Conservation (phyloP, 2,113 vertebrate species). For the Echinops telfairi region DNA sequence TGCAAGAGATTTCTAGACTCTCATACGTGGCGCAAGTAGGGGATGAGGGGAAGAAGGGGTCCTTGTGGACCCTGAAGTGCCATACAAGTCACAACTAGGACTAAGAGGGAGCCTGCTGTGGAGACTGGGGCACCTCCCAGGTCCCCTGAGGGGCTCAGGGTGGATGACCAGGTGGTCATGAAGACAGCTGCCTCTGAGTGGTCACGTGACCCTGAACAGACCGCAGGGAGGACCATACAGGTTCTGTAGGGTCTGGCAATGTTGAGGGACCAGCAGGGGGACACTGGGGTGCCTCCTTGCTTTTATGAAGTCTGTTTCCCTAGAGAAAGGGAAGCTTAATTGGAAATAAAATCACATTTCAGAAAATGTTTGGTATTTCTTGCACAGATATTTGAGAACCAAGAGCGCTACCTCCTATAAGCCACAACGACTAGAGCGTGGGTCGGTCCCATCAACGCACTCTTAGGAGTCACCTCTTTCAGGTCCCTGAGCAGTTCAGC, state of each 20-base stretch:
- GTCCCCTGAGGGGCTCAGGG: neutral
- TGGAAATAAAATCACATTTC: neutral
- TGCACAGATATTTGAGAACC: neutral
- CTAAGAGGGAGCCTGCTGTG: accelerated
- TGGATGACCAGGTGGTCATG: too few species aligned
- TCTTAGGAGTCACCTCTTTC: neutral
- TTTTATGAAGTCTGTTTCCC: neutral
- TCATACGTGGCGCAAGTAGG: accelerated
- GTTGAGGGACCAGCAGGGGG: accelerated
- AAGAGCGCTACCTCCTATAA: too few species aligned
- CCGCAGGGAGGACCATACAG: accelerated
- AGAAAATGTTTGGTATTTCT: neutral
- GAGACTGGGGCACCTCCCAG: accelerated
- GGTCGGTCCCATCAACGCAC: too few species aligned
- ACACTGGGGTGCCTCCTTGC: accelerated
- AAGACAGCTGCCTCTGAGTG: accelerated
- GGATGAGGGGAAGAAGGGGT: neutral
- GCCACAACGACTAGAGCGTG: accelerated
- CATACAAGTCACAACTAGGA: accelerated
- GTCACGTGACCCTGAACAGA: neutral
- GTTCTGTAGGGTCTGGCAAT: accelerated
- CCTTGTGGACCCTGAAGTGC: neutral
- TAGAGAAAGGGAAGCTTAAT: neutral
- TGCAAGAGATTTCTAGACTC: neutral
- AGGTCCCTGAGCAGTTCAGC: neutral